Evolutionary conservation across 2,797 vertebrate species (phyloP).

Genomic region (Denticeps clupeoides): DNA sequence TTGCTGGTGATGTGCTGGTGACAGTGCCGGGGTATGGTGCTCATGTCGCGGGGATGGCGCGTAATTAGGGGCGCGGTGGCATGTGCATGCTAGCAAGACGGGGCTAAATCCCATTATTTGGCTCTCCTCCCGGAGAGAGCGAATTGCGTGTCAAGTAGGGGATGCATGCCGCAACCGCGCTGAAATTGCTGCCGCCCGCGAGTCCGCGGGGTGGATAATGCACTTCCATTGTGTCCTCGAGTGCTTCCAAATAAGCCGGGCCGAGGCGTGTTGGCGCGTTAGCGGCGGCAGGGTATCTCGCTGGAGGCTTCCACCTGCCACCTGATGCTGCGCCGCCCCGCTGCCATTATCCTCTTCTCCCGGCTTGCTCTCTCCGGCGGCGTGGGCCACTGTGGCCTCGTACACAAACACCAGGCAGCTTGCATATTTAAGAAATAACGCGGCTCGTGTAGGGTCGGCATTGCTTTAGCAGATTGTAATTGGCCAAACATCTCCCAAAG

Average conservation of each 20-base stretch:
- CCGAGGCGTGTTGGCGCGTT: conserved; percentile 42
- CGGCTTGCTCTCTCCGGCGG: too few relatives aligned
- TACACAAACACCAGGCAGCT: too few relatives aligned
- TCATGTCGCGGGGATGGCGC: conserved; percentile 27
- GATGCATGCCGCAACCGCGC: conserved; percentile 67
- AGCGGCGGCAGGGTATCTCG: conserved; percentile 20
- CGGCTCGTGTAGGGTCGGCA: too few relatives aligned
- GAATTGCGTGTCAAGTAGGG: conserved; percentile 73
- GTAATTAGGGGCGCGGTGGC: conserved; percentile 33
- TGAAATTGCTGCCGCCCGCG: conserved; percentile 66
- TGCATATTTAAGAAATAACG: too few relatives aligned
- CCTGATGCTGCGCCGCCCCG: conserved; percentile 10
- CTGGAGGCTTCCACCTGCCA: conserved; percentile 11
- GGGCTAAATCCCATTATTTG: conserved; percentile 70
- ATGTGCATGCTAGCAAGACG: conserved; percentile 41
- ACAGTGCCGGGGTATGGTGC: conserved; percentile 20
- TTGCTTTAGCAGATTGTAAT: too few relatives aligned
- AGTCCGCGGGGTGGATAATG: conserved; percentile 58
- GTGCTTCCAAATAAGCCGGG: conserved; percentile 71
- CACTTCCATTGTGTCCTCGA: conserved; percentile 67
- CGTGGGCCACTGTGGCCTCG: too few relatives aligned
- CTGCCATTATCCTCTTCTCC: too few relatives aligned
- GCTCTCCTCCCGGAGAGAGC: conserved; percentile 61
- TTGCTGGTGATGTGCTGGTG: conserved; percentile 31
- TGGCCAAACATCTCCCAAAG: too few relatives aligned